Percentiles rank a stretch among this genome's conserved stretches.
Evolutionary conservation across 2,888 invertebrate species (phyloP).

Genomic region (Leucophenga maculata): DNA sequence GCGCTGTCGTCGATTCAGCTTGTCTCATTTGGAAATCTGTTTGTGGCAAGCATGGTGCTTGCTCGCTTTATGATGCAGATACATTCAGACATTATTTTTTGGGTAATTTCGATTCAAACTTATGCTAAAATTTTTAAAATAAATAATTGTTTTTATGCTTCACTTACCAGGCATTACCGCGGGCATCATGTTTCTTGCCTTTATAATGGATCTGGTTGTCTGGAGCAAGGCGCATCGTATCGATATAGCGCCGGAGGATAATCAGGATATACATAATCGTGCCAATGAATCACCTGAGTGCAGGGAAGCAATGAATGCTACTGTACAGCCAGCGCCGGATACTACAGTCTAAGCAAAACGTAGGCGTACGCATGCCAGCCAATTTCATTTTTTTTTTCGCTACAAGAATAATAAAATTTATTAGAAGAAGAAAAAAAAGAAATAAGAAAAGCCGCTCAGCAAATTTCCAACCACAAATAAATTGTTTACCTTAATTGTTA

Average conservation of each 20-base stretch:
- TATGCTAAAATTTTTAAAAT: neutral
- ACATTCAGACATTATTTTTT: slow-evolving; percentile 88
- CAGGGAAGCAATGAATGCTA: slow-evolving; percentile 58
- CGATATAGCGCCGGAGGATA: slow-evolving; percentile 76
- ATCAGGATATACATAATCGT: slow-evolving; percentile 46
- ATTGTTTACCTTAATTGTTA: slow-evolving; percentile 64
- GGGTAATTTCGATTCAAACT: slow-evolving; percentile 74
- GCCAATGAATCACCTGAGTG: slow-evolving; percentile 56
- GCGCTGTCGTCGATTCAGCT: slow-evolving; percentile 92
- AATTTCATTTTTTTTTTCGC: neutral
- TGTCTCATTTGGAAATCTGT: slow-evolving; percentile 89
- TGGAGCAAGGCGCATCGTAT: slow-evolving; percentile 92
- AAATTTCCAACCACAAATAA: slow-evolving; percentile 53
- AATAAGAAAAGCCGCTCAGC: slow-evolving; percentile 27
- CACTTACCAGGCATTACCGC: slow-evolving; percentile 83
- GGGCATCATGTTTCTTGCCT: slow-evolving; percentile 87
- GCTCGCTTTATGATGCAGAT: slow-evolving; percentile 89
- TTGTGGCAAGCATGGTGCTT: slow-evolving; percentile 87
- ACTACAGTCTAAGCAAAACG: slow-evolving; percentile 63
- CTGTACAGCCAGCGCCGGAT: slow-evolving; percentile 59
- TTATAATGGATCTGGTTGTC: slow-evolving; percentile 89
- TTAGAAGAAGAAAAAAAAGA: slow-evolving; percentile 25
- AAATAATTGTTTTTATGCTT: neutral
- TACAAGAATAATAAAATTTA: slow-evolving; percentile 23
- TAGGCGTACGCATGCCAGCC: neutral